phyloP scores from a whole-genome alignment of 2,113 vertebrate genomes.

The Dasyornis broadbenti region DNA sequence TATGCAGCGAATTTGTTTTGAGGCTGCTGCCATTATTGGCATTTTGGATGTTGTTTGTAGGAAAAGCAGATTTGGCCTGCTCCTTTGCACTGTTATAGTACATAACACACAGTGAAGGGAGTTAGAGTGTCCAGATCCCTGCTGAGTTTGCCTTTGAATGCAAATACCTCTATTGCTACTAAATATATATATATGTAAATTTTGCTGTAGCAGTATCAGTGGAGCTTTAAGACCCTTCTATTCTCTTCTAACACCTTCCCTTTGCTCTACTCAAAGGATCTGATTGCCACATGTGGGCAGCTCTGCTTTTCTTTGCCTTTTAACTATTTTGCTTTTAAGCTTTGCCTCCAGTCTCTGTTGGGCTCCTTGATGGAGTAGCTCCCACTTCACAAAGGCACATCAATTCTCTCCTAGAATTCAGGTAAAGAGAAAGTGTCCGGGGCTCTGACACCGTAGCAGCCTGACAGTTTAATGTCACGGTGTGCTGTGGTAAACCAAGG shows the following conservation, averaged over 20 bases:
- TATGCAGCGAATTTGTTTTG: background rate
- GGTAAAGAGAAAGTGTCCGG: background rate
- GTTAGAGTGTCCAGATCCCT: background rate
- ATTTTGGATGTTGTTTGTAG: background rate
- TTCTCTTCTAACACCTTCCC: background rate
- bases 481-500: background rate
- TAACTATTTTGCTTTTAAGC: background rate
- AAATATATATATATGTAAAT: background rate
- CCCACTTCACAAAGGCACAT: background rate
- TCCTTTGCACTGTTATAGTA: background rate
- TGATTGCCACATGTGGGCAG: background rate
- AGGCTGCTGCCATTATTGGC: background rate
- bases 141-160: background rate
- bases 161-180: background rate
- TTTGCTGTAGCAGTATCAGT: background rate
- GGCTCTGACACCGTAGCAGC: background rate
- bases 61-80: background rate
- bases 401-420: background rate
- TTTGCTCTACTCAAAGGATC: background rate
- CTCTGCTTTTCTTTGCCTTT: background rate
- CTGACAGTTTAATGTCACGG: background rate
- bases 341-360: background rate
- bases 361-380: background rate
- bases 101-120: background rate
- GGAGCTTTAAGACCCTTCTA: background rate